Evolutionary conservation across 2,888 invertebrate genomes (phyloP).

Genomic region (Sminthurides aquaticus): DNA sequence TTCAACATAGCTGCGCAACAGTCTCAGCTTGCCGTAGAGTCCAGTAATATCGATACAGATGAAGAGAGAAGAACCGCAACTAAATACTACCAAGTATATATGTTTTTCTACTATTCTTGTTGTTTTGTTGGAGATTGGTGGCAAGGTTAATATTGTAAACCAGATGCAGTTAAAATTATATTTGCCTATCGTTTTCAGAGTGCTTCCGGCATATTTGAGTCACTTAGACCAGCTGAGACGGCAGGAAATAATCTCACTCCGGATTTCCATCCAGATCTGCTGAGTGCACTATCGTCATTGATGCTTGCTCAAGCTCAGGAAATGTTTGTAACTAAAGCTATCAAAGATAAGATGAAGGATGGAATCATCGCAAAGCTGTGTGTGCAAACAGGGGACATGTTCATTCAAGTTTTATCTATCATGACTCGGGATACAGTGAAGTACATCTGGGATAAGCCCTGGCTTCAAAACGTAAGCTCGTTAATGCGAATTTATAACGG

Average conservation of each 20-base stretch:
- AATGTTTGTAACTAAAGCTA: conserved; percentile 89
- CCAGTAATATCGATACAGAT: conserved; percentile 76
- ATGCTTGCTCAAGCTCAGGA: conserved; percentile 99
- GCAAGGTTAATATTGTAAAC: too few relatives aligned
- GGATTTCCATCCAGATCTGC: conserved; percentile 88
- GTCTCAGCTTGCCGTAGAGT: conserved; percentile 72
- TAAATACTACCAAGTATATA: conserved; percentile 73
- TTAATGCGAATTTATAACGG: background rate
- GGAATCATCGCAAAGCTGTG: conserved; percentile 84
- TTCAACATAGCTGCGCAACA: conserved; percentile 95
- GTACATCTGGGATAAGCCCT: conserved; percentile 82
- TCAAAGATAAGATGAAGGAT: conserved; percentile 85
- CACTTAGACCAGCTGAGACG: conserved; percentile 68
- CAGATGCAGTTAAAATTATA: background rate
- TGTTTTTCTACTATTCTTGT: background rate
- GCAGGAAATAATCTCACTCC: conserved; percentile 33
- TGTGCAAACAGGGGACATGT: conserved; percentile 86
- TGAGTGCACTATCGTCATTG: conserved; percentile 73
- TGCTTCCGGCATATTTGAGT: conserved; percentile 79
- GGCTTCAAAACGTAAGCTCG: conserved; percentile 62
- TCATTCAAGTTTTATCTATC: conserved; percentile 76
- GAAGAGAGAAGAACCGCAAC: conserved; percentile 88
- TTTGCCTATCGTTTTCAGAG: conserved; percentile 54
- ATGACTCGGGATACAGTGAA: conserved; percentile 77
- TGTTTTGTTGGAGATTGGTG: too few relatives aligned